A percentile compares a stretch with the other conserved stretches of the same genome.
Conservation (phyloP, 2,113 vertebrate species). For the Tragelaphus scriptus region DNA sequence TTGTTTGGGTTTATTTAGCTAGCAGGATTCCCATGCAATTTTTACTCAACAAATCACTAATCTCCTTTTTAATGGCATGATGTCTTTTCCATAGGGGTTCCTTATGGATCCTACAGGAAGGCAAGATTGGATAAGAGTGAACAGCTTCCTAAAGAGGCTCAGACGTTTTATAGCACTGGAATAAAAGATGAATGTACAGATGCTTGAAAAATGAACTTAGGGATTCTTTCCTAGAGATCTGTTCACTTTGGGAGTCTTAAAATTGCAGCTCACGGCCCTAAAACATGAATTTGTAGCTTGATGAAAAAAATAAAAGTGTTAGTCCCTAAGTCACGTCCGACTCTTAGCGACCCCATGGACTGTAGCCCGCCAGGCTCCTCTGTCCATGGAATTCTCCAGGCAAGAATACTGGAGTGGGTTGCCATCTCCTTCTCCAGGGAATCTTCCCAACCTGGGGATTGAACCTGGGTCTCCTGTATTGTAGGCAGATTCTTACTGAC, state of each 20-base stretch:
- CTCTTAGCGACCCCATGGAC: neutral
- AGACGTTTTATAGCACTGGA: neutral
- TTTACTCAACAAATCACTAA: constrained; percentile 59
- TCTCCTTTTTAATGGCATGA: constrained; percentile 43
- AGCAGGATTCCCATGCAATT: constrained; percentile 31
- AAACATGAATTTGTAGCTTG: neutral
- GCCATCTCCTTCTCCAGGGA: neutral
- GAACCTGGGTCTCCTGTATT: neutral
- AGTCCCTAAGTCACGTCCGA: fast-evolving
- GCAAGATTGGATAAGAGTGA: constrained; percentile 32
- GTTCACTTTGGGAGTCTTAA: neutral
- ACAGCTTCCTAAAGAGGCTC: constrained; percentile 40
- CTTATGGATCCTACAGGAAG: constrained; percentile 35
- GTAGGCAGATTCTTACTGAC: neutral
- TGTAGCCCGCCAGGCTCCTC: neutral
- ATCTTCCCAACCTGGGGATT: neutral
- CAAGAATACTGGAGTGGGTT: neutral
- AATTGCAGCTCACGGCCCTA: neutral
- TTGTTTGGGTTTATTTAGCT: neutral
- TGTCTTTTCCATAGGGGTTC: constrained; percentile 56
- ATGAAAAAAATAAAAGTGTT: neutral
- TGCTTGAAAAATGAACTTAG: neutral
- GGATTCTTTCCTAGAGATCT: neutral
- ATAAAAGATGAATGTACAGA: constrained; percentile 29
- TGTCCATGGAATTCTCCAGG: neutral